Evolutionary conservation across 2,113 vertebrate species (phyloP).

Genomic region (Nesogale talazaci): DNA sequence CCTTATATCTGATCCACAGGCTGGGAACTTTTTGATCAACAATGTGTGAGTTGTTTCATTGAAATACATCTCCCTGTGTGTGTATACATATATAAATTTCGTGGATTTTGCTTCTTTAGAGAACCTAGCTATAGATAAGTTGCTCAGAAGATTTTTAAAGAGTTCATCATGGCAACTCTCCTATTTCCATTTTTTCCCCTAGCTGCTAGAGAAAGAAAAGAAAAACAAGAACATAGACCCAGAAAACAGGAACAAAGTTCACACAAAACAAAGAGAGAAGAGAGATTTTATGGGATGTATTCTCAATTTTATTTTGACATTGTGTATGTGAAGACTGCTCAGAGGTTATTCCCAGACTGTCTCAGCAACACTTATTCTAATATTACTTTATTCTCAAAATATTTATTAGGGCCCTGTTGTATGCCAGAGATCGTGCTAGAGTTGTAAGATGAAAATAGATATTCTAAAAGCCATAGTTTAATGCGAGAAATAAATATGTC

Average conservation of each 20-base stretch:
- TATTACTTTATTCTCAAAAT: not conserved
- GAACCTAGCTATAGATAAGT: too few species aligned
- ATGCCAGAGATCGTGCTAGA: not conserved
- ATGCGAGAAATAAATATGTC: not conserved
- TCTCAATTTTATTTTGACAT: not conserved
- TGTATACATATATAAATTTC: too few species aligned
- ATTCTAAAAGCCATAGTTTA: not conserved
- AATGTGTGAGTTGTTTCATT: too few species aligned
- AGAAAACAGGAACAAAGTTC: constrained; percentile 20
- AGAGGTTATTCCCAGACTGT: not conserved
- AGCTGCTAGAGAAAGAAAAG: not conserved
- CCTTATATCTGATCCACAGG: too few species aligned
- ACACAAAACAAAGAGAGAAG: not conserved
- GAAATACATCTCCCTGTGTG: too few species aligned
- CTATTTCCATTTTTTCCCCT: constrained; percentile 39
- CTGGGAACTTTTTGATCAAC: too few species aligned
- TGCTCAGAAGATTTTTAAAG: not conserved
- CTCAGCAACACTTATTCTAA: not conserved
- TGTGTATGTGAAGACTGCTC: not conserved
- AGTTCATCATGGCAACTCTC: not conserved
- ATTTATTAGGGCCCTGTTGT: not conserved
- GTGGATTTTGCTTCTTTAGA: too few species aligned
- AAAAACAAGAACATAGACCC: not conserved
- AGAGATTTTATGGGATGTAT: not conserved
- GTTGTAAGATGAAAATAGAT: not conserved